Percentiles rank a stretch among this genome's conserved stretches.
These are phyloP conservation scores for Panthera tigris DNA, from an alignment of 2,113 vertebrate genomes.

Conservation along the genomic window DNA sequence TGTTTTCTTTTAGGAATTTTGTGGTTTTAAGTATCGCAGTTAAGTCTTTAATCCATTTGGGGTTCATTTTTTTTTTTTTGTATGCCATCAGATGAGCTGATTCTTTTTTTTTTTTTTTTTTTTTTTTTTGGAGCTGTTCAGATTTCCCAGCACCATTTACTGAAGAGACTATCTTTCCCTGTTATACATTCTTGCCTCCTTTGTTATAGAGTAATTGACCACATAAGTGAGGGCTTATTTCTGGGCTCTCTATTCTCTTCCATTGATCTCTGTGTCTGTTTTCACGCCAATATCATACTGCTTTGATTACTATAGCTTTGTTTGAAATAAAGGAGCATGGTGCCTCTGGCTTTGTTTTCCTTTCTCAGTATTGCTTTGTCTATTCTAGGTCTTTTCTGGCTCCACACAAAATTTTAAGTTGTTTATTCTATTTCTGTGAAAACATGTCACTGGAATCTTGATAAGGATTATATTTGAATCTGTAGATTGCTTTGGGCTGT, in stretches of 20 bases:
- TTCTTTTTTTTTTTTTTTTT: too few species aligned
- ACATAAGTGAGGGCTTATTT: background rate
- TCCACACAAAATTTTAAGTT: background rate
- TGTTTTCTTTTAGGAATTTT: background rate
- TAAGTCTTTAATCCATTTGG: background rate
- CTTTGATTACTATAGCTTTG: background rate
- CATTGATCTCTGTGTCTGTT: background rate
- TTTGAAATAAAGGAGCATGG: background rate
- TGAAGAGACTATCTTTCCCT: background rate
- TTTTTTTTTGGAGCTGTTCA: background rate
- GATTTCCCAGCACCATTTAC: background rate
- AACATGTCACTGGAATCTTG: background rate
- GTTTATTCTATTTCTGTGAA: background rate
- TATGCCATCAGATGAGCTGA: background rate
- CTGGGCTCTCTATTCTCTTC: background rate
- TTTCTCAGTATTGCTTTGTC: background rate
- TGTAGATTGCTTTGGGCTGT: background rate
- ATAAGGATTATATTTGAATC: background rate
- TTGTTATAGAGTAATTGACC: background rate
- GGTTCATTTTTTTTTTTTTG: background rate
- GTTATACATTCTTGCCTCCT: background rate
- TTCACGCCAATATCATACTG: background rate
- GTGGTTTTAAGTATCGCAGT: background rate
- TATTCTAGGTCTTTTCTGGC: background rate
- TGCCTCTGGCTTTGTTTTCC: background rate